Conservation (phyloP, 1,140 invertebrate species). For the Hyles vespertilio region DNA sequence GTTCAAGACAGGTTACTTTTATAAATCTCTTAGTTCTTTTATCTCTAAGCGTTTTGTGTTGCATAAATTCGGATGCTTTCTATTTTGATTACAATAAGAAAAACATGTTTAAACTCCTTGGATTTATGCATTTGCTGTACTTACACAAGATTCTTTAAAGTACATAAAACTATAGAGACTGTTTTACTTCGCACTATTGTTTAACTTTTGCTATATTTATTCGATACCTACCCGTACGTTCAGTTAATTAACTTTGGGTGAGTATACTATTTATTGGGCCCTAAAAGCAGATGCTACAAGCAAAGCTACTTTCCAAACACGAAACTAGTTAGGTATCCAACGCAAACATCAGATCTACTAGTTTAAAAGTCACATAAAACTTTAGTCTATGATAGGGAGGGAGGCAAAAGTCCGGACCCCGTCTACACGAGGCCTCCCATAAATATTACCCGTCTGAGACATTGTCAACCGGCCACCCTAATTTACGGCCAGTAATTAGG, state of each 20-base stretch:
- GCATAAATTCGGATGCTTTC: conserved; percentile 8
- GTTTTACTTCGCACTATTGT: too few relatives aligned
- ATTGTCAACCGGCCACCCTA: conserved; percentile 72
- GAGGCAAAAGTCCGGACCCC: conserved; percentile 44
- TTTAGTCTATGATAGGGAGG: conserved; percentile 41
- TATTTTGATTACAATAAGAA: conserved; percentile 3
- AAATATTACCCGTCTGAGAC: conserved; percentile 69
- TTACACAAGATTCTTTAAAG: too few relatives aligned
- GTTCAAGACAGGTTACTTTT: conserved; percentile 21
- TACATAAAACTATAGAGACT: too few relatives aligned
- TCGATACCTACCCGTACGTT: too few relatives aligned
- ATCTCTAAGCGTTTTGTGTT: conserved; percentile 12
- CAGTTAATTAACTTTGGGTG: too few relatives aligned
- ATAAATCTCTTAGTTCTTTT: conserved; percentile 19
- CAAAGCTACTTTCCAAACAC: too few relatives aligned
- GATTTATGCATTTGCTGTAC: too few relatives aligned
- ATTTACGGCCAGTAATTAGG: conserved; percentile 74
- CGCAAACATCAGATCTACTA: conserved; percentile 4
- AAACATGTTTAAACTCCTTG: too few relatives aligned
- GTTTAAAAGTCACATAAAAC: conserved; percentile 25
- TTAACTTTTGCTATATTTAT: too few relatives aligned
- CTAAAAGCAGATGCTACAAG: too few relatives aligned
- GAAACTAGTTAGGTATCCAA: conserved; percentile 3
- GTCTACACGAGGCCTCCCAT: conserved; percentile 45
- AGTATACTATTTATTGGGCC: too few relatives aligned